Evolutionary conservation across 2,113 vertebrate species (phyloP), one percentile per base, ranked within the genome.

Genomic region (Atrichornis clamosus): DNA sequence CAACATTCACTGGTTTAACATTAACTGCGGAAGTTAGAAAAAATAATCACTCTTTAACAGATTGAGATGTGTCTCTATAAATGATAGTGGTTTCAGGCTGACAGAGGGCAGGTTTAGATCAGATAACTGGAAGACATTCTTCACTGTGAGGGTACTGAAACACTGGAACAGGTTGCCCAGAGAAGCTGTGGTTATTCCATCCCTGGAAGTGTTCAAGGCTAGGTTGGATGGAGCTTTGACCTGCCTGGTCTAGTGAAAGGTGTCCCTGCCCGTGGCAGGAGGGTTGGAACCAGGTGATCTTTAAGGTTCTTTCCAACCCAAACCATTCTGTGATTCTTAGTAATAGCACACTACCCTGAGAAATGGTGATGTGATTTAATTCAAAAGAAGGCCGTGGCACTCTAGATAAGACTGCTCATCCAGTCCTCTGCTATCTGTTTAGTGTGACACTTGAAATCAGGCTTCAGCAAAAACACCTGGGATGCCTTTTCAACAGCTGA

Each of bases 41-140:
- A 20, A 32, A 3, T 7, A 6, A 26, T 6, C 0, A 30, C 8
- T 55, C 0, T 41, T 74, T 67, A 68, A 24, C 13, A 13, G 30
- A 10, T 15, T 6, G 44, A 73, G 32, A 13, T 8, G 4, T 23
- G 5, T 28, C 7, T 64, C 9, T 73, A 11, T 82, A 47, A 55
- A 20, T 13, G 68, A 30, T 35, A 30, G n/a, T 80, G 42, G 21
- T 35, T 64, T 80, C 50, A 80, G 44, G 50, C 35, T 56, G 59
- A 44, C 22, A 10, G 55, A 12, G 49, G 1, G 21, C 32, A 35
- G 22, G 15, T 73, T 72, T 56, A 42, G 26, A 11, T 80, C 50
- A 50, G 22, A 3, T 49, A 42, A 22, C 7, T 49, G 67, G 37
- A 20, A 72, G 42, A 50, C 42, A 44, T 42, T 35, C 14, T 58